Conservation (phyloP, 2,888 invertebrate species). For the Tiphia femorata region DNA sequence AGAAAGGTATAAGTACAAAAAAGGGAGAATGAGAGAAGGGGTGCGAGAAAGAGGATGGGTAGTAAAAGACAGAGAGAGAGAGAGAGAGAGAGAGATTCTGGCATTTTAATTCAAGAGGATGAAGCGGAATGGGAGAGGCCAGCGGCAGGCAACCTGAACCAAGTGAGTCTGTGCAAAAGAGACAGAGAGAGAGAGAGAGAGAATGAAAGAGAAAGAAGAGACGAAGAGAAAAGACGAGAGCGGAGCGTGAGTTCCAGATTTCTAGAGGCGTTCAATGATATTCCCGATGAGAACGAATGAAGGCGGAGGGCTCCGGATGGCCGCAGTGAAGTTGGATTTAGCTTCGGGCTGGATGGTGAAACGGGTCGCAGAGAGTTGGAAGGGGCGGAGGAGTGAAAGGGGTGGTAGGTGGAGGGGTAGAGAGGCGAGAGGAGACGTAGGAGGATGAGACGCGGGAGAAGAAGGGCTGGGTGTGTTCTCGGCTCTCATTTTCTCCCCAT, state of each 20-base stretch:
- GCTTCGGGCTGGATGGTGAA: slow-evolving; percentile 49
- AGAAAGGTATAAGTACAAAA: neutral
- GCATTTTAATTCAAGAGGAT: slow-evolving; percentile 32
- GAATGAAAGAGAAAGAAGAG: slow-evolving; percentile 1
- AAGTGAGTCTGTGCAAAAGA: neutral
- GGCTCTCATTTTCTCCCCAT: slow-evolving; percentile 37
- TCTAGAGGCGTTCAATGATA: slow-evolving; percentile 54
- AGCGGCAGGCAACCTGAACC: no score
- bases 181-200: slow-evolving; percentile 10
- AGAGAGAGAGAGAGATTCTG: slow-evolving; percentile 4
- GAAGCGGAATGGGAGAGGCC: slow-evolving; percentile 3
- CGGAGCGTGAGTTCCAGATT: slow-evolving; percentile 47
- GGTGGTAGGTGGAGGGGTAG: no score
- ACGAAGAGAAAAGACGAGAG: neutral
- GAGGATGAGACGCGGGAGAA: no score
- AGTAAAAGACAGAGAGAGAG: slow-evolving; percentile 5
- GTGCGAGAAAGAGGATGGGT: neutral
- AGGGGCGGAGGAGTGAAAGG: no score
- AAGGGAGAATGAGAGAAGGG: neutral
- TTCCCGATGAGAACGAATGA: slow-evolving; percentile 45
- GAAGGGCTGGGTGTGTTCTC: slow-evolving; percentile 38
- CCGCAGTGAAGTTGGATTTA: slow-evolving; percentile 56
- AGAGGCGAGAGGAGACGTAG: no score
- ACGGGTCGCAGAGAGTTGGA: slow-evolving; percentile 36
- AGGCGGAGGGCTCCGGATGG: slow-evolving; percentile 44